Evolutionary conservation across 2,797 vertebrate species (phyloP).

Genomic region (Darevskia nairensis): DNA sequence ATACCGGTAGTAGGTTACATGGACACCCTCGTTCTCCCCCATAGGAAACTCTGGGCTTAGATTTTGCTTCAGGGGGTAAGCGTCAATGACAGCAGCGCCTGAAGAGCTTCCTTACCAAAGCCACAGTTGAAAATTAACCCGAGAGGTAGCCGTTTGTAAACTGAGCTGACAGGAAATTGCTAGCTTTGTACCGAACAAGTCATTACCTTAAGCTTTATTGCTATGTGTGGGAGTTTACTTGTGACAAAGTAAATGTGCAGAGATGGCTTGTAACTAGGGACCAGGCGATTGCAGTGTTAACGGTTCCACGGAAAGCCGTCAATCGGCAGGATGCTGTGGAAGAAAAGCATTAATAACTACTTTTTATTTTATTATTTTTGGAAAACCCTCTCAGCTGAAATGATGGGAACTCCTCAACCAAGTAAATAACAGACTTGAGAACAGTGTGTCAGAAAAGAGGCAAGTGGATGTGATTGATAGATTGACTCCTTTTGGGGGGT

Average conservation of each 20-base stretch:
- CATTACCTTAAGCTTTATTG: constrained; percentile 78
- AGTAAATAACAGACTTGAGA: background rate
- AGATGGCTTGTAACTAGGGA: constrained; percentile 68
- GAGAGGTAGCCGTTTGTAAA: constrained; percentile 70
- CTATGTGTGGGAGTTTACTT: constrained; percentile 67
- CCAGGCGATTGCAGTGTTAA: constrained; percentile 65
- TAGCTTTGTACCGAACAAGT: constrained; percentile 73
- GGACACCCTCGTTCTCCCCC: background rate
- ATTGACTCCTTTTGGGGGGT: background rate
- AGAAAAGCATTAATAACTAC: constrained; percentile 37
- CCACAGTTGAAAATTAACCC: constrained; percentile 70
- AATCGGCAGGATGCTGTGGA: constrained; percentile 56
- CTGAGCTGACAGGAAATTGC: constrained; percentile 73
- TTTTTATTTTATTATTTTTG: background rate
- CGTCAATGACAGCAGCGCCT: background rate
- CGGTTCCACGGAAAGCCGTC: constrained; percentile 62
- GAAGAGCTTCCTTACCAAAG: constrained; percentile 14
- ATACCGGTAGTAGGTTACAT: background rate
- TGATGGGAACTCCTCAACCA: background rate
- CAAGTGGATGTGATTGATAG: background rate
- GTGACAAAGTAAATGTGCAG: constrained; percentile 74
- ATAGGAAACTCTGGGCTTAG: rapidly evolving
- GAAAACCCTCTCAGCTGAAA: background rate
- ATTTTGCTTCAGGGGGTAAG: background rate
- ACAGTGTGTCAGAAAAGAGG: background rate